phyloP scores from a whole-genome alignment of 2,888 invertebrate genomes.

The Hirtodrosophila duncani region DNA sequence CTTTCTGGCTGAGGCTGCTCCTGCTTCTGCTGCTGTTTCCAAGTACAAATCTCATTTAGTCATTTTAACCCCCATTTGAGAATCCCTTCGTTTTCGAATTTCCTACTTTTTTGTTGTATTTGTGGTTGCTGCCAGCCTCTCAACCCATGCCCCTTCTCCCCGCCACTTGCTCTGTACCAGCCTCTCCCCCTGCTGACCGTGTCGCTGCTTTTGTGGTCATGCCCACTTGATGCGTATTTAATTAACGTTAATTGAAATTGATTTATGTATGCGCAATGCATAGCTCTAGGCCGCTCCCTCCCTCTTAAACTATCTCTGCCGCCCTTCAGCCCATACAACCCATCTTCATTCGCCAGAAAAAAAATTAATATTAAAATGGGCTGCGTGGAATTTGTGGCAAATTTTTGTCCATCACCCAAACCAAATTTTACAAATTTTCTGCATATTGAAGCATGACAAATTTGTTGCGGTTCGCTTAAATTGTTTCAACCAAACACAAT shows the following conservation, averaged over 20 bases:
- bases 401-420: no score
- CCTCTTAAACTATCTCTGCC: background rate
- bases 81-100: slow-evolving; percentile 12
- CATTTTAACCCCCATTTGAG: slow-evolving; percentile 41
- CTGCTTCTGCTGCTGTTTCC: background rate
- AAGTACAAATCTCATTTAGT: slow-evolving; percentile 52
- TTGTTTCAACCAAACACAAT: slow-evolving; percentile 45
- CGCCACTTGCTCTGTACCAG: background rate
- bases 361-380: slow-evolving; percentile 37
- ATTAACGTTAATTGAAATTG: slow-evolving; percentile 77
- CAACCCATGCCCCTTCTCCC: background rate
- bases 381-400: slow-evolving; percentile 51
- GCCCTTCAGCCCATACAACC: background rate
- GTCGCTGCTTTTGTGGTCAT: slow-evolving; percentile 59
- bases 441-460: slow-evolving; percentile 47
- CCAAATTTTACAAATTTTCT: slow-evolving; percentile 39
- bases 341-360: background rate
- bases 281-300: slow-evolving; percentile 33
- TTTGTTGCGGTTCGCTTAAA: slow-evolving; percentile 46
- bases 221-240: slow-evolving; percentile 75
- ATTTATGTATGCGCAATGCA: slow-evolving; percentile 71
- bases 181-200: slow-evolving; percentile 3
- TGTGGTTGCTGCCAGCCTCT: slow-evolving; percentile 10
- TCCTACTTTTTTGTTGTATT: slow-evolving; percentile 13
- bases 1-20: slow-evolving; percentile 28